Base-by-base conservation (phyloP, 2,888 invertebrate species). In the Sympetrum striolatum region DNA sequence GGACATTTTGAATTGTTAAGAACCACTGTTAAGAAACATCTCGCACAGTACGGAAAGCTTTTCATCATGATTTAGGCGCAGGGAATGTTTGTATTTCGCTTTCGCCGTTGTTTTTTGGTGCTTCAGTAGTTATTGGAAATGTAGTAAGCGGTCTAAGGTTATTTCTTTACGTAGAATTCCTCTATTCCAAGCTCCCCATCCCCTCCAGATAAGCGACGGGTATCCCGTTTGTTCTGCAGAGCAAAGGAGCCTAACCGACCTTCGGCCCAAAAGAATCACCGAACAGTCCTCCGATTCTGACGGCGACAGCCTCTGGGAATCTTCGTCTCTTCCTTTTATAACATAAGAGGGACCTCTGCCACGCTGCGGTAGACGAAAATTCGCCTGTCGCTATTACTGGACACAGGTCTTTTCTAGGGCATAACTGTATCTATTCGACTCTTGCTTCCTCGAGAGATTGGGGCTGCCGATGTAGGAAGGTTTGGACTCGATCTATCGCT, bases 141-240 rank as follows among this genome's bases (percentile, higher is more conserved):
- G 3, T n/a, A 64, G 64, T 64, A n/a, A n/a, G 64, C 12, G 64
- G 64, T n/a, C 25, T 22, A 64, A n/a, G 64, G 64, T 64, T 64
- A n/a, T n/a, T 25, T 64, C 64, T 64, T 64, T 64, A 64, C 22
- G 64, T 53, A 3, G 53, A 53, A 53, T 18, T 53, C 15, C 22
- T 31, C 22, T 91, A 81, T 37, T 91, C 81, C 58, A 58, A 91
- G 81, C 73, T 35, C 35, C 53, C 18, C 44, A 12, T 81, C 31
- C 60, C 90, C 79, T 90, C 90, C 39, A 44, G 86, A 86, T 86
- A 86, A 86, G 86, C 22, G 37, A 12, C 60, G 82, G 31, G 31
- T 35, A 82, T 82, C 82, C 53, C 82, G 82, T 82, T 82, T 82
- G 86, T 64, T 86, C 86, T 86, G 73, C 73, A 31, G 73, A 73